Evolutionary conservation across 2,113 vertebrate species (phyloP), one percentile per base, ranked within the genome.

Genomic region (Larimichthys polyactis): DNA sequence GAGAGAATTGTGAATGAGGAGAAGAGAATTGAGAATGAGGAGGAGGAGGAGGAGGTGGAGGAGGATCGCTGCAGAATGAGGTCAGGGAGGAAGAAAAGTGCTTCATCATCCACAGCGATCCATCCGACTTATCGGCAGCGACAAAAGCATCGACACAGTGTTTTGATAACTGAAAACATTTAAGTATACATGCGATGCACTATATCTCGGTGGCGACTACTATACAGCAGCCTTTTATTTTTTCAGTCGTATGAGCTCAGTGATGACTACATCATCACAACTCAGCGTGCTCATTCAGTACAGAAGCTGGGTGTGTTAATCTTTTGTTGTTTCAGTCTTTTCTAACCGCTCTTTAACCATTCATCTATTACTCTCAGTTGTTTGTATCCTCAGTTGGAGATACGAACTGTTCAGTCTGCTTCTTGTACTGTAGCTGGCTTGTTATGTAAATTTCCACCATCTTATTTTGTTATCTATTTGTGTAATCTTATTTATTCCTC

Each of bases 1-100:
- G 69, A 82, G 73, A 44, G 83, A 90, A 91, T 85, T 91, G 86
- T 90, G 91, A 89, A 91, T 90, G 90, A 89, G 85, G 40, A 79
- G 87, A 22, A 43, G 66, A 60, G 75, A 76, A 86, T 40, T 83
- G 67, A 90, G 87, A 81, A 89, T 71, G 71, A 88, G 75, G 79
- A 83, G 77, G 51, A 55, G 71, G 63, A 82, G 49, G 73, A 80
- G 62, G 68, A 81, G 74, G 72, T 65, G 74, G 68, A 46, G 44
- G 71, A 68, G 73, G 51, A 79, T 60, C 74, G 78, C 75, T 66
- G 77, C 79, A 83, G 79, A 93, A 88, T 78, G 72, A 88, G 82
- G 84, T 71, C 74, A 82, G 79, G 68, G 69, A 84, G 65, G 73
- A 87, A 65, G 81, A 88, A 89, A 89, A 85, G 65, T 90, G 87